Conservation (phyloP, 2,888 invertebrate species). For the Aradus depressus region DNA sequence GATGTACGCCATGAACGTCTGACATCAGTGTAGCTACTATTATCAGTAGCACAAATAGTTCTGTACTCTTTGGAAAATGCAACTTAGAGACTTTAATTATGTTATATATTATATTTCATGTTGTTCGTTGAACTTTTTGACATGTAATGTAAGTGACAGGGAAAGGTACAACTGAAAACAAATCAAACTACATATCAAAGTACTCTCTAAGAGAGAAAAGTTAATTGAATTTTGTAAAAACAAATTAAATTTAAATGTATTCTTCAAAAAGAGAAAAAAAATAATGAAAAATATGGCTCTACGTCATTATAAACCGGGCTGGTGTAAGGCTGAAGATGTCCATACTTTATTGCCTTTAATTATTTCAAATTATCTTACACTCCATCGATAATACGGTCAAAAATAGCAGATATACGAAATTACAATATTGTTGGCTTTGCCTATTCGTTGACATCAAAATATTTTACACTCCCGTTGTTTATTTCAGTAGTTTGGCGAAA, state of each 20-base stretch:
- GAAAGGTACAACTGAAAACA: constrained; percentile 10
- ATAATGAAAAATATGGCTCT: background rate
- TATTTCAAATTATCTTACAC: too few relatives aligned
- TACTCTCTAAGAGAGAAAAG: constrained; percentile 17
- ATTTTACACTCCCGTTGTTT: too few relatives aligned
- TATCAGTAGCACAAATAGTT: constrained; percentile 24
- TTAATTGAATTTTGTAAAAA: constrained; percentile 6
- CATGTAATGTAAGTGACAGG: background rate
- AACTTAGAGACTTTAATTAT: too few relatives aligned
- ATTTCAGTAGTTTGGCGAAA: too few relatives aligned
- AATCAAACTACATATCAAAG: constrained; percentile 19
- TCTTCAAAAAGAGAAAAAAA: background rate
- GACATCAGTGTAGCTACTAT: constrained; percentile 37
- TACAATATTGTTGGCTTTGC: too few relatives aligned
- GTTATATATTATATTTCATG: too few relatives aligned
- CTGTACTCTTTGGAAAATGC: constrained; percentile 9
- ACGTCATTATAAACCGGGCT: background rate
- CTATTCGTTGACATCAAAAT: too few relatives aligned
- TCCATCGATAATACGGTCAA: too few relatives aligned
- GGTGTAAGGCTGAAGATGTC: too few relatives aligned
- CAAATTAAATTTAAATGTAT: background rate
- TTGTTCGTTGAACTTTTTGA: too few relatives aligned
- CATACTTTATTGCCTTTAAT: too few relatives aligned
- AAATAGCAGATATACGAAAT: too few relatives aligned
- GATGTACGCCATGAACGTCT: constrained; percentile 81